Conservation (phyloP, 2,888 invertebrate species). For the Drosophila fungiperda region DNA sequence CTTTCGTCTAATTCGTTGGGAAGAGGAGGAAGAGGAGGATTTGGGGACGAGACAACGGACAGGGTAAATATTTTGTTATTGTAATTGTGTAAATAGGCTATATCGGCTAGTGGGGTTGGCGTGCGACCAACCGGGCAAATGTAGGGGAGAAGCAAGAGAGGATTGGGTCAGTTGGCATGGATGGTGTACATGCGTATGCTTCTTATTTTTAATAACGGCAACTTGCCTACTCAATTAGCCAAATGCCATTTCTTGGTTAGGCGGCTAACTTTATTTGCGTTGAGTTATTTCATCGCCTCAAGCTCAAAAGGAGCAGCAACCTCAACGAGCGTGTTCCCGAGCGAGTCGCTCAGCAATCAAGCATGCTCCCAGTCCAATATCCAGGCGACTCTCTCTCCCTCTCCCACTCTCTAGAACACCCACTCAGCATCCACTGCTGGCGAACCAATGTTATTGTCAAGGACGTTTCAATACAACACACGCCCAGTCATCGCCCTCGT, state of each 20-base stretch:
- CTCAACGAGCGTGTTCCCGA: slow-evolving; percentile 37
- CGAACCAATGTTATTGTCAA: slow-evolving; percentile 77
- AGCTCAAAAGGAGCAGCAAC: background rate
- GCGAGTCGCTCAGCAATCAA: slow-evolving; percentile 62
- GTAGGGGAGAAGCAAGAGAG: background rate
- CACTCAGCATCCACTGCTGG: slow-evolving; percentile 29
- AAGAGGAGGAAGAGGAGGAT: background rate
- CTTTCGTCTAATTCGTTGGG: slow-evolving; percentile 17
- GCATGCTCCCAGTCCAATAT: slow-evolving; percentile 25
- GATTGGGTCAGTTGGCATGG: background rate
- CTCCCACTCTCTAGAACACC: background rate
- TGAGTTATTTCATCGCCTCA: slow-evolving; percentile 10
- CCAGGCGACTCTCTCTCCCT: background rate
- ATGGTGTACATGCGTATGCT: slow-evolving; percentile 3
- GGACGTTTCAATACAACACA: slow-evolving; percentile 73
- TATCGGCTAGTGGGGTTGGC: slow-evolving; percentile 65
- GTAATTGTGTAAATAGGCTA: slow-evolving; percentile 77
- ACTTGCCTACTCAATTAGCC: slow-evolving; percentile 36
- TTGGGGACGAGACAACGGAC: background rate
- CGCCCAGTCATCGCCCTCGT: slow-evolving; percentile 36
- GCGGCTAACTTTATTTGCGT: background rate
- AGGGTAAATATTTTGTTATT: slow-evolving; percentile 55
- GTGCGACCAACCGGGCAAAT: slow-evolving; percentile 13
- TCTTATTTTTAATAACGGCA: slow-evolving; percentile 51
- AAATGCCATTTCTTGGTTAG: slow-evolving; percentile 5